phyloP scores from a whole-genome alignment of 2,888 invertebrate genomes.

The Pseudococcus viburni region DNA sequence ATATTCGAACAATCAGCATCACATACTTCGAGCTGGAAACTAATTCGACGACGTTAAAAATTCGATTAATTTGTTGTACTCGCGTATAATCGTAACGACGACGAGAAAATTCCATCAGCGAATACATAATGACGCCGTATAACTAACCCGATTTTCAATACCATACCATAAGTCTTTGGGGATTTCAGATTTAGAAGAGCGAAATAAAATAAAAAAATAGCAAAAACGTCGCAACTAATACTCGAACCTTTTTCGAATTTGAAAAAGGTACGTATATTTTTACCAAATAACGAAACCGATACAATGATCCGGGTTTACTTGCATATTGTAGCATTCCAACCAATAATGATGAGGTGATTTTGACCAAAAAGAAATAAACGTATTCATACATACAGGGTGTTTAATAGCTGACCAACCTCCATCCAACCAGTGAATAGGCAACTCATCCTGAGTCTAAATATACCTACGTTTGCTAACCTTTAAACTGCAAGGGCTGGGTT shows the following conservation, averaged over 20 bases:
- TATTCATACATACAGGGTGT: neutral
- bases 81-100: neutral
- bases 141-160: conserved; percentile 6
- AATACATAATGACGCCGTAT: conserved; percentile 10
- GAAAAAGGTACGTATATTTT: conserved; percentile 10
- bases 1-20: neutral
- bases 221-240: neutral
- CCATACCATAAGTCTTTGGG: neutral
- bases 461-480: too few species aligned
- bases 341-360: neutral
- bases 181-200: neutral
- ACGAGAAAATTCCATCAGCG: conserved; percentile 17
- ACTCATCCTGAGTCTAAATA: too few species aligned
- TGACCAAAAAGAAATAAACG: neutral
- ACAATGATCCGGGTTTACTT: neutral
- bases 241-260: neutral
- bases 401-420: too few species aligned
- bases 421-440: too few species aligned
- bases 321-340: neutral
- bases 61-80: neutral
- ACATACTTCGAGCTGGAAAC: neutral
- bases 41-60: neutral
- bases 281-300: neutral
- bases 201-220: neutral
- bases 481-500: too few species aligned